Conservation (phyloP, 2,888 invertebrate species). For the Campoplex capitator region DNA sequence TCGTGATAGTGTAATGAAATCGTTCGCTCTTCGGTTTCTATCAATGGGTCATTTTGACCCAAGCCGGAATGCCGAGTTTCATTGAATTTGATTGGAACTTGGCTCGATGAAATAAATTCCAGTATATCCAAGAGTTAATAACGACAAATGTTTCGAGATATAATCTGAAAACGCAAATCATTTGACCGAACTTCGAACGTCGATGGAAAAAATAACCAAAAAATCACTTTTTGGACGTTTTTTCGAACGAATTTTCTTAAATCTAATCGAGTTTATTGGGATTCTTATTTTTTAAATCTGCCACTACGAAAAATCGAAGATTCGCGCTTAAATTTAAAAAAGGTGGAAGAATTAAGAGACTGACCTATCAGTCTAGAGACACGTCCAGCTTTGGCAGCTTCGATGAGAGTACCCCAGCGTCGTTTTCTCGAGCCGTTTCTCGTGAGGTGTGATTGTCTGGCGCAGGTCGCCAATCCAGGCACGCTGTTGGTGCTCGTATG, state of each 20-base stretch:
- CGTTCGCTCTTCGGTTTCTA: not conserved
- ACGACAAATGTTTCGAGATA: not conserved
- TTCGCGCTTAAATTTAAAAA: not conserved
- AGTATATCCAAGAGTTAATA: not conserved
- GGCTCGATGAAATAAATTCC: too few relatives aligned
- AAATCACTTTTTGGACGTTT: not conserved
- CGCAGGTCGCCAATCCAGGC: slow-evolving; percentile 78
- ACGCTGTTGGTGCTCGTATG: slow-evolving; percentile 83
- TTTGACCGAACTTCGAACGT: not conserved
- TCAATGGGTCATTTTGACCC: not conserved
- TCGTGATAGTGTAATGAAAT: not conserved
- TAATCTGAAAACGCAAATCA: not conserved
- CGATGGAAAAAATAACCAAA: not conserved
- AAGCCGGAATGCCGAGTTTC: not conserved
- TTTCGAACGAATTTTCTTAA: too few relatives aligned
- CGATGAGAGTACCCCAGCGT: slow-evolving; percentile 93
- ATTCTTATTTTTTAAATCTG: not conserved
- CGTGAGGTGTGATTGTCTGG: slow-evolving; percentile 74
- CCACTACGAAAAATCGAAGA: not conserved
- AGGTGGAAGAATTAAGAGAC: slow-evolving; percentile 8
- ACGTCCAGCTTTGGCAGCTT: slow-evolving; percentile 93
- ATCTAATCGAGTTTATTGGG: not conserved
- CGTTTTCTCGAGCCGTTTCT: slow-evolving; percentile 87
- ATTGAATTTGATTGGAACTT: too few relatives aligned
- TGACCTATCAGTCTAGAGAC: slow-evolving; percentile 92